phyloP scores from a whole-genome alignment of 35 echinoderm and acorn worm genomes.

The Patiria miniata region DNA sequence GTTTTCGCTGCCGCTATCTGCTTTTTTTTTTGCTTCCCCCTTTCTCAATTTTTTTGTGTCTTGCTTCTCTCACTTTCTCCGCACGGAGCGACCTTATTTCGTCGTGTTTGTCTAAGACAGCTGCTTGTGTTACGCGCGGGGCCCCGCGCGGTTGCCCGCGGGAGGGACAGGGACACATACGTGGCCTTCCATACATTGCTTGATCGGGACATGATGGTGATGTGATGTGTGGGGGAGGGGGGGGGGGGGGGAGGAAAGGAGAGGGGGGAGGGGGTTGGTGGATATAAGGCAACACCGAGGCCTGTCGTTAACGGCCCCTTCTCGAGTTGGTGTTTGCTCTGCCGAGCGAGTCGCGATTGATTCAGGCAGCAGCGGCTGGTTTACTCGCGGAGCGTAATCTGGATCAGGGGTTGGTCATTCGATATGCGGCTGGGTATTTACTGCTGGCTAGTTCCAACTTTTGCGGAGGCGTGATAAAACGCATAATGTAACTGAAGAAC shows the following conservation, averaged over 20 bases:
- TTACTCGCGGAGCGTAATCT: slow-evolving; percentile 16
- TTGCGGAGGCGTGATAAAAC: neutral
- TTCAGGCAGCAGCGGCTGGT: slow-evolving; percentile 16
- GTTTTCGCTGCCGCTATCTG: slow-evolving; percentile 10
- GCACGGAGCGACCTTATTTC: slow-evolving; percentile 13
- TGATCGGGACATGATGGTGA: neutral
- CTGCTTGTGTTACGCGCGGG: slow-evolving; percentile 11
- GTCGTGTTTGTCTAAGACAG: slow-evolving; percentile 20
- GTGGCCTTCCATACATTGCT: slow-evolving; percentile 18
- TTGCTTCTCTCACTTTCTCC: neutral
- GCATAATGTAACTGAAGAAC: neutral
- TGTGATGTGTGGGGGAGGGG: too few relatives aligned
- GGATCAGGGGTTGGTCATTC: slow-evolving; percentile 9
- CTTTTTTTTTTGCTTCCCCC: neutral
- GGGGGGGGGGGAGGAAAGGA: too few relatives aligned
- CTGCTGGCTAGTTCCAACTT: neutral
- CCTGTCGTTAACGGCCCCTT: slow-evolving; percentile 25
- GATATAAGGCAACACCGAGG: neutral
- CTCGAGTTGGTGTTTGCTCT: slow-evolving; percentile 18
- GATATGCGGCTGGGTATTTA: neutral
- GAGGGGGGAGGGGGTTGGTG: too few relatives aligned
- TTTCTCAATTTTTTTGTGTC: too few relatives aligned
- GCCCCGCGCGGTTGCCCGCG: neutral
- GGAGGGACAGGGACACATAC: neutral
- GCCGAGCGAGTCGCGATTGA: slow-evolving; percentile 15